Percentiles rank a stretch among this genome's conserved stretches.
These are phyloP conservation scores for Drosophila putrida DNA, from an alignment of 2,888 invertebrate genomes.

Conservation along the genomic window DNA sequence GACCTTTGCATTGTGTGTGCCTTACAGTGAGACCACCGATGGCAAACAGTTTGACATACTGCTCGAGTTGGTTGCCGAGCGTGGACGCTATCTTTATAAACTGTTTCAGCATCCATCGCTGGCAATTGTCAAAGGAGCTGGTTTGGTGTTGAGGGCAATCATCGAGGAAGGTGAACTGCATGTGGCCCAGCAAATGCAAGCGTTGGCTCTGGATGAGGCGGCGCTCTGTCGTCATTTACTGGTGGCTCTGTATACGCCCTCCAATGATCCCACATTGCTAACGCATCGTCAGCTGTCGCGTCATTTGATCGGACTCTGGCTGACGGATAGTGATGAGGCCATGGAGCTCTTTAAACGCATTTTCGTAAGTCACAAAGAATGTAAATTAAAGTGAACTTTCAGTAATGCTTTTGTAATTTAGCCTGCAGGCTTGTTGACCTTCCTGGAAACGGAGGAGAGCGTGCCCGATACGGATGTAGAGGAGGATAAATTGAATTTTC, in stretches of 20 bases:
- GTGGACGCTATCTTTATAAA: constrained; percentile 95
- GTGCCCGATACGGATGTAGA: constrained; percentile 89
- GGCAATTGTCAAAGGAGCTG: constrained; percentile 99
- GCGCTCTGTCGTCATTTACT: constrained; percentile 97
- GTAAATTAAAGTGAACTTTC: too few relatives aligned
- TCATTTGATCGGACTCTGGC: constrained; percentile 98
- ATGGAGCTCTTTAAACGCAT: constrained; percentile 94
- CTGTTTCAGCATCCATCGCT: constrained; percentile 95
- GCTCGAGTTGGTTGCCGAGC: constrained; percentile 96
- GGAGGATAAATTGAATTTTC: constrained; percentile 90
- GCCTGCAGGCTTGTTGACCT: constrained; percentile 96
- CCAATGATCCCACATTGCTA: constrained; percentile 92
- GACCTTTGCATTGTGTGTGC: constrained; percentile 98
- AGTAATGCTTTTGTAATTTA: constrained; percentile 80
- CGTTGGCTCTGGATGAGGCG: constrained; percentile 97
- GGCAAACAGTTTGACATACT: constrained; percentile 97
- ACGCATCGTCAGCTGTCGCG: constrained; percentile 96
- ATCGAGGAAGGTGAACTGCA: constrained; percentile 98
- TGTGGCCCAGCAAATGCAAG: constrained; percentile 97
- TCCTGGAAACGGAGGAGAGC: constrained; percentile 94
- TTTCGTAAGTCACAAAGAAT: constrained; percentile 88
- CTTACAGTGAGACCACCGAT: constrained; percentile 99
- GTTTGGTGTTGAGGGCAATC: constrained; percentile 97
- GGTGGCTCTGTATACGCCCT: constrained; percentile 94
- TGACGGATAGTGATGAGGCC: constrained; percentile 96